These are phyloP conservation scores for Capreolus pygargus DNA, from an alignment of 2,113 vertebrate species.

Conservation along the genomic window DNA sequence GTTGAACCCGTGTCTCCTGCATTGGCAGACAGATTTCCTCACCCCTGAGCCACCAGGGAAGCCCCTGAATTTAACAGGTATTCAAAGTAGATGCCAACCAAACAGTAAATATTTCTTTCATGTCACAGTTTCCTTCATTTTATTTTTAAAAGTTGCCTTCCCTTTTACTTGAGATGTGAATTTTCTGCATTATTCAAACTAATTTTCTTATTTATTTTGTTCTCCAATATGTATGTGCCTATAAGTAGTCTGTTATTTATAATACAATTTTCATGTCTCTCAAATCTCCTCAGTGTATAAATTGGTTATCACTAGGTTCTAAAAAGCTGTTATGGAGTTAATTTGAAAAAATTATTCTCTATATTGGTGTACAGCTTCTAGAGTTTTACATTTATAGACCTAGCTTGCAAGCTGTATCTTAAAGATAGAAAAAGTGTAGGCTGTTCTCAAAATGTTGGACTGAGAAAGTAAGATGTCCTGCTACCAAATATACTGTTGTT, in stretches of 20 bases:
- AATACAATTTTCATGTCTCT: neutral
- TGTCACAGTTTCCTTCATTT: neutral
- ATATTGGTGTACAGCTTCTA: neutral
- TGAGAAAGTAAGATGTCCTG: conserved; percentile 25
- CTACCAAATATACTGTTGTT: neutral
- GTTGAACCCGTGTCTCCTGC: neutral
- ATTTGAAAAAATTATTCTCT: neutral
- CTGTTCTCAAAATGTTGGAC: conserved; percentile 19
- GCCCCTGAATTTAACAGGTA: neutral
- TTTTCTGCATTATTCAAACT: neutral
- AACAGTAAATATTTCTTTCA: neutral
- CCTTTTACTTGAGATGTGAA: neutral
- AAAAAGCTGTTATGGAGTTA: neutral
- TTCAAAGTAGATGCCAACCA: neutral
- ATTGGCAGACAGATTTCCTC: neutral
- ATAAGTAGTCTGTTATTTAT: neutral
- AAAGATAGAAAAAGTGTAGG: conserved; percentile 19
- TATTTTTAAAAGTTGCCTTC: neutral
- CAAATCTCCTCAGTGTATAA: neutral
- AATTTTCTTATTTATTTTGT: conserved; percentile 28
- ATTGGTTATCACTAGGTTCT: conserved; percentile 14
- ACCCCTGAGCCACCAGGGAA: neutral
- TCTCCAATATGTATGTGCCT: neutral
- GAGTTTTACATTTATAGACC: conserved; percentile 24
- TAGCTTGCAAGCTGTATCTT: neutral